Percentiles rank a stretch among this genome's conserved stretches.
phyloP scores from a whole-genome alignment of 2,888 invertebrate species.

The Tetanocera ferruginea region DNA sequence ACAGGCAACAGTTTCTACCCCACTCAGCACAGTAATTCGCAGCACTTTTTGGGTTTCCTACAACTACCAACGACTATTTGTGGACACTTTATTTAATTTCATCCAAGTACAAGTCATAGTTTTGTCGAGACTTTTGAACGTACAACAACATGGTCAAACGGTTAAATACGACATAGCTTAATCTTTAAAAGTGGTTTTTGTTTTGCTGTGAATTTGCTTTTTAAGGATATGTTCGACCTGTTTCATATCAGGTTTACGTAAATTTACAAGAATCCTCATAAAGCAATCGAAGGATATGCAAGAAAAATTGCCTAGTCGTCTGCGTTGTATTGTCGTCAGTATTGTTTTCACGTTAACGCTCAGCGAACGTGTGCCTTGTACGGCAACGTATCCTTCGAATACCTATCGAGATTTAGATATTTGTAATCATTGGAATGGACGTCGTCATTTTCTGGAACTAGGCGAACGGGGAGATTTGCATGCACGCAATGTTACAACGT shows the following conservation, averaged over 20 bases:
- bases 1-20: conserved; percentile 20
- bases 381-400: conserved; percentile 59
- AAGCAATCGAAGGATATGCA: conserved; percentile 17
- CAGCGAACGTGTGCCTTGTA: conserved; percentile 35
- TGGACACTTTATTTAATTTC: conserved; percentile 61
- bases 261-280: not conserved
- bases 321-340: conserved; percentile 18
- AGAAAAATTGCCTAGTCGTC: not conserved
- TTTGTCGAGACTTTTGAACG: conserved; percentile 53
- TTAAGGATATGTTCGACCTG: not conserved
- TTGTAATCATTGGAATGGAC: conserved; percentile 69
- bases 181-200: not conserved
- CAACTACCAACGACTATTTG: not conserved
- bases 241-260: not conserved
- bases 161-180: not conserved
- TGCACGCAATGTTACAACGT: conserved; percentile 66
- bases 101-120: conserved; percentile 52
- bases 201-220: not conserved
- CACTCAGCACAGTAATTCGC: not conserved
- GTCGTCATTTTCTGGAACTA: conserved; percentile 68
- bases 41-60: conserved; percentile 22
- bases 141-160: conserved; percentile 54
- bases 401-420: conserved; percentile 67
- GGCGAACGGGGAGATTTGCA: conserved; percentile 69
- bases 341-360: conserved; percentile 17